Conservation (phyloP, 64 coral and sea anemone species). For the Pocillopora damicornis region DNA sequence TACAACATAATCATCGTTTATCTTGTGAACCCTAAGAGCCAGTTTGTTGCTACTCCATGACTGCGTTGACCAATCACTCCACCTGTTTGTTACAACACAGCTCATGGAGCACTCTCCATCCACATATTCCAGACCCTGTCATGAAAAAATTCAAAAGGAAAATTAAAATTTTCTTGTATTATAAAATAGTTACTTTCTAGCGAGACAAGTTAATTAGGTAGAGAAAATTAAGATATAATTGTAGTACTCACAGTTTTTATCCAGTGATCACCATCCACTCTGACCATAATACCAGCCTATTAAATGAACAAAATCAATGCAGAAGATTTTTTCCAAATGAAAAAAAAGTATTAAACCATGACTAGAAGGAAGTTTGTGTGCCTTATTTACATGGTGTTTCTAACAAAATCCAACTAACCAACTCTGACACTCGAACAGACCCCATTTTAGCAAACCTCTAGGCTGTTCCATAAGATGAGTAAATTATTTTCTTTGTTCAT, state of each 20-base stretch:
- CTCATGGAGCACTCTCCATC: slow-evolving; percentile 64
- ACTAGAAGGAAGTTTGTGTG: no score
- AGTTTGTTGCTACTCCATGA: slow-evolving; percentile 68
- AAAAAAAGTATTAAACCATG: no score
- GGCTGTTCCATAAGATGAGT: no score
- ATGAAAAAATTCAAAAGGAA: neutral
- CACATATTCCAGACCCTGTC: slow-evolving; percentile 78
- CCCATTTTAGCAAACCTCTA: no score
- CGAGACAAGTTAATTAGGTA: no score
- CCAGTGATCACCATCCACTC: slow-evolving; percentile 87
- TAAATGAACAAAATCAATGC: neutral
- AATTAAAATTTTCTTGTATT: neutral
- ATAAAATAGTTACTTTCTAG: neutral
- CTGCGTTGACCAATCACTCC: slow-evolving; percentile 82
- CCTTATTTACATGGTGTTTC: no score
- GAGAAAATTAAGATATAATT: neutral
- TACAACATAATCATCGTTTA: slow-evolving; percentile 91
- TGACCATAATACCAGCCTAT: slow-evolving; percentile 85
- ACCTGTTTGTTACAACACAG: slow-evolving; percentile 89
- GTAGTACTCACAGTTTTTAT: slow-evolving; percentile 67
- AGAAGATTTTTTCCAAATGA: neutral
- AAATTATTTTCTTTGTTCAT: no score
- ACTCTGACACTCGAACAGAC: no score
- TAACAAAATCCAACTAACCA: no score
- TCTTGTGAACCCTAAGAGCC: slow-evolving; percentile 72